These are phyloP conservation scores for Eumacrocentrus americanus DNA, from an alignment of 2,888 invertebrate genomes.

Conservation along the genomic window DNA sequence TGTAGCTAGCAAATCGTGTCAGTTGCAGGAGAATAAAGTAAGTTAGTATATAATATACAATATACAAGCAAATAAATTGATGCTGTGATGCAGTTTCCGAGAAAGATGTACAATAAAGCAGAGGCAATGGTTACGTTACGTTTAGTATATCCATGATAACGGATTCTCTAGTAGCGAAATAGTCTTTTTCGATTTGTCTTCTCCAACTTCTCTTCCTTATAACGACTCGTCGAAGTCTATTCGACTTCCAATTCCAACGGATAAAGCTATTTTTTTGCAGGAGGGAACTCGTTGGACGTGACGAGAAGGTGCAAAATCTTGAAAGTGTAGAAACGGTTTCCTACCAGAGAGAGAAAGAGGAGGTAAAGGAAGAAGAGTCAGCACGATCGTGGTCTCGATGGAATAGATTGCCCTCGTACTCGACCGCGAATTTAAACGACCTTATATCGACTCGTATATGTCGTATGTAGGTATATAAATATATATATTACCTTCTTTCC, in stretches of 20 bases:
- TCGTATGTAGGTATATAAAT: background rate
- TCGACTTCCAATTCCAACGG: too few relatives aligned
- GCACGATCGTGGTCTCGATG: slow-evolving; percentile 24
- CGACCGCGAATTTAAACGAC: slow-evolving; percentile 35
- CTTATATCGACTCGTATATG: slow-evolving; percentile 33
- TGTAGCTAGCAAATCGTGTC: too few relatives aligned
- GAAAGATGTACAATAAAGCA: background rate
- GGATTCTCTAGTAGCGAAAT: background rate
- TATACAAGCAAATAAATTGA: background rate
- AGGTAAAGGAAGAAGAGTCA: slow-evolving; percentile 21
- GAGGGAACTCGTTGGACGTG: background rate
- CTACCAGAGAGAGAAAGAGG: background rate
- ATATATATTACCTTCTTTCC: too few relatives aligned
- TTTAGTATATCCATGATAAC: too few relatives aligned
- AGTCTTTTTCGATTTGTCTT: background rate
- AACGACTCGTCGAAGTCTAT: too few relatives aligned
- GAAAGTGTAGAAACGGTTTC: background rate
- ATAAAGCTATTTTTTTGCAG: background rate
- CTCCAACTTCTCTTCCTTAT: background rate
- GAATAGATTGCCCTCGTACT: slow-evolving; percentile 26
- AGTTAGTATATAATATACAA: too few relatives aligned
- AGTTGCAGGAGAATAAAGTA: too few relatives aligned
- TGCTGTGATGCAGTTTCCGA: background rate
- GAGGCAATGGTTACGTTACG: too few relatives aligned
- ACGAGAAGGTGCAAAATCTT: slow-evolving; percentile 7